Base-by-base conservation (phyloP, 2,797 vertebrate genomes). In the Arremon brunneinucha region DNA sequence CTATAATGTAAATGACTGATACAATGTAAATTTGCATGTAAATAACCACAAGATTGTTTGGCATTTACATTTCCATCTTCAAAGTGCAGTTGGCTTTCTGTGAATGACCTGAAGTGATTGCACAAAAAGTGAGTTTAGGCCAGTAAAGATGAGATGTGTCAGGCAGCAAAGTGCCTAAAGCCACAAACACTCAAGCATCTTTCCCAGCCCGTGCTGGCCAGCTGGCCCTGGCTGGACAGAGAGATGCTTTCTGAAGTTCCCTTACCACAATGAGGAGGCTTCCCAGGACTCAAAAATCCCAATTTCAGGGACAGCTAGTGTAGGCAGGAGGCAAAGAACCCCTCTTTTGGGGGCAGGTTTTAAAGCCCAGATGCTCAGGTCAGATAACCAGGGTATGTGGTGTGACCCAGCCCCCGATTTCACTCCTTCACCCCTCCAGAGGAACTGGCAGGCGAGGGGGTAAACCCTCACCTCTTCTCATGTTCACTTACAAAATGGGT, bases 91-190 rank as follows among this genome's bases (percentile, higher is more conserved):
- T 59, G 69, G 62, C 43, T 39, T 52, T 34, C 57, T 21, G 26
- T 77, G 79, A 87, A 65, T 65, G 37, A 70, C 93, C 86, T 44
- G 55, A 89, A 94, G 69, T 12, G 0, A 60, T 47, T 56, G 81
- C 21, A 68, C 68, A 83, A 89, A 71, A 23, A 2, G 5, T 57
- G 53, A 80, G 50, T 87, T 71, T 80, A 86, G 64, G 80, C 91
- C 79, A 79, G 59, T 67, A 64, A 81, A 35, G 85, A 81, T 43
- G 72, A 74, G 63, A 34, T 19, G 23, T 67, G 53, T 79, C 57
- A 93, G 71, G 91, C 34, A 94, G 74, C 32, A 80, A 91, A 88
- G 87, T 41, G 87, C 89, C 90, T 77, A 16, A 90, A 94, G 68
- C 53, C 62, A 80, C 27, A 82, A 90, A 50, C 34, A 26, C 46